Evolutionary conservation across 2,888 invertebrate species (phyloP), one percentile per base, ranked within the genome.

Genomic region (Mellilla xanthometata): DNA sequence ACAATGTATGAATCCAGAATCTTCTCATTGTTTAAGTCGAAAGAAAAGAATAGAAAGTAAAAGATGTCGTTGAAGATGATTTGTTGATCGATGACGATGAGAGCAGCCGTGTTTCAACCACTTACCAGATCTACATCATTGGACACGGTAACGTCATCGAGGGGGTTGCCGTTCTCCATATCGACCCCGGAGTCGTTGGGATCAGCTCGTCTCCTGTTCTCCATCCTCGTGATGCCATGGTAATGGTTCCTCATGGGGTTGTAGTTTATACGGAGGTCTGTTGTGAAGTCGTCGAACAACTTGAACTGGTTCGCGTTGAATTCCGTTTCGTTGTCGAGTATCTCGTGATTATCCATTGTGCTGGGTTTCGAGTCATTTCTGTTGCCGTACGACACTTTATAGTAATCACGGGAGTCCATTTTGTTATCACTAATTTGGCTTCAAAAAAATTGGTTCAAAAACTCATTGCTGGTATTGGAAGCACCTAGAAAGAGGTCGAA

Each of bases 251-350:
- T 73, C 53, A 86, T 54, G 0, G 81, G 73, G 54, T 79, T 81
- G 69, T 79, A 87, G 62, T 73, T 78, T 55, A 87, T 80, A 36
- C 86, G 74, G 10, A 87, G 71, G 52, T 87, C 88, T 23, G 83
- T 80, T 0, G 87, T 81, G 73, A 89, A 89, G 66, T 89, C 89
- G 56, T 89, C 89, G 72, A 76, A 89, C 24, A 89, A 65, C 65
- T 85, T 89, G 75, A 84, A 89, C 65, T 85, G 84, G 68, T 89
- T 89, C 26, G 89, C 89, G 63, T 89, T 89, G 69, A 87, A 83
- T 53, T 87, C 89, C 1, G 86, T 84, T 13, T 84, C 89, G 62
- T 87, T 89, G 68, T 89, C 89, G 47, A 89, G 72, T 2, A 79
- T 60, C 41, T 84, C 83, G 58, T 75, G 71, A 39, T 71, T 65